Evolutionary conservation across 1,140 invertebrate genomes (phyloP), one percentile per base, ranked within the genome.

Genomic region (Ladona fulva): DNA sequence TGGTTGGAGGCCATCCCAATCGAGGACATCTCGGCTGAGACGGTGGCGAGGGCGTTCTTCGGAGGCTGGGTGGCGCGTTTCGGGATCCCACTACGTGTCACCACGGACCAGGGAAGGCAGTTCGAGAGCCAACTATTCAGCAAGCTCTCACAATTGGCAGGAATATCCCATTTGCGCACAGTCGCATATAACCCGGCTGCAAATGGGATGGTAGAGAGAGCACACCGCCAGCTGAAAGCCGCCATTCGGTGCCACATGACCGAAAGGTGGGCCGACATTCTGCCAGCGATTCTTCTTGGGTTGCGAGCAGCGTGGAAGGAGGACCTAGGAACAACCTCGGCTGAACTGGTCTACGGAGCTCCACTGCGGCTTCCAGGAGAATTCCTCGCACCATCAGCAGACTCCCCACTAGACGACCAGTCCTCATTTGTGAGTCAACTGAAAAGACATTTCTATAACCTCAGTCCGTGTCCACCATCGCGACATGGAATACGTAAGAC

Each of bases 1-100:
- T 87, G 82, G 83, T 84, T 83, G 0, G 83, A 88, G 81, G 83
- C 81, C 16, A 74, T 84, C 22, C 84, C 86, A 6, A 76, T 86
- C 0, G 10, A 66, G 12, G 82, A 87, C 73, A 84, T 83, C 78
- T 74, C 82, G 14, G 82, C 85, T 22, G 82, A 84, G 74, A 83
- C 84, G 5, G 82, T 84, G 14, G 83, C 83, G 8, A 73, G 77
- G 73, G 80, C 81, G 6, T 80, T 87, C 25, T 24, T 83, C 52
- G 42, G 76, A 19, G 77, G 76, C 42, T 86, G 85, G 85, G 81
- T 87, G 14, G 37, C 81, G 11, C 73, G 83, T 14, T 86, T 82
- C 80, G 84, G 83, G 52, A 37, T 76, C 73, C 81, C 84, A 25
- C 7, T 25, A 42, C 78, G 75, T 24, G 82, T 85, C 77, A 85